Evolutionary conservation across 1,140 invertebrate species (phyloP).

Genomic region (Physella acuta): DNA sequence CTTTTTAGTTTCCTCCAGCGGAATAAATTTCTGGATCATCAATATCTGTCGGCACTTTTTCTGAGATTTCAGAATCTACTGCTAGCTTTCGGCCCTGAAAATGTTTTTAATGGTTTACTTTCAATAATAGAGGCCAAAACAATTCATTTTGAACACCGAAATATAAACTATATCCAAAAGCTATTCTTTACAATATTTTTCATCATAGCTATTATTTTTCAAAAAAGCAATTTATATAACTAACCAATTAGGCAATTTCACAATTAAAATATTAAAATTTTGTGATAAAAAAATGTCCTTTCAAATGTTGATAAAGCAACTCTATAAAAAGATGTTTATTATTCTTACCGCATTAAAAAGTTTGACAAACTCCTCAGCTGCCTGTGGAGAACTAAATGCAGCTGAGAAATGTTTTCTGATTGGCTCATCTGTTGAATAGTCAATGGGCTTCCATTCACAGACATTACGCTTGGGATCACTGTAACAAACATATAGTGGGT

Average conservation of each 20-base stretch:
- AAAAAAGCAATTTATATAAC: not conserved
- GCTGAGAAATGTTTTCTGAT: slow-evolving; percentile 58
- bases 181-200: not conserved
- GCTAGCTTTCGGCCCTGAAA: slow-evolving; percentile 32
- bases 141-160: not conserved
- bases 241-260: not conserved
- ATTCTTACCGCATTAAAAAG: slow-evolving; percentile 58
- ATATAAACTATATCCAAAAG: not conserved
- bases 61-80: slow-evolving; percentile 34
- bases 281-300: not conserved
- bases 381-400: slow-evolving; percentile 57
- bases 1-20: not conserved
- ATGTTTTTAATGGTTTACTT: not conserved
- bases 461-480: slow-evolving; percentile 59
- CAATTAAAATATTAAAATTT: not conserved
- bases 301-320: not conserved
- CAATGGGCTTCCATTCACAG: slow-evolving; percentile 63
- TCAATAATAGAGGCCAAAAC: not conserved
- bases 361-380: slow-evolving; percentile 60
- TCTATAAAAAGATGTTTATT: not conserved
- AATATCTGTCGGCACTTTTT: slow-evolving; percentile 29
- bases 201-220: not conserved
- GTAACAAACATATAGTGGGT: not conserved
- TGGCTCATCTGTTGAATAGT: slow-evolving; percentile 60
- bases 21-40: slow-evolving; percentile 32